Percentiles rank a stretch among this genome's conserved stretches.
phyloP scores from a whole-genome alignment of 2,888 invertebrate species.

The Drosophila rellima region DNA sequence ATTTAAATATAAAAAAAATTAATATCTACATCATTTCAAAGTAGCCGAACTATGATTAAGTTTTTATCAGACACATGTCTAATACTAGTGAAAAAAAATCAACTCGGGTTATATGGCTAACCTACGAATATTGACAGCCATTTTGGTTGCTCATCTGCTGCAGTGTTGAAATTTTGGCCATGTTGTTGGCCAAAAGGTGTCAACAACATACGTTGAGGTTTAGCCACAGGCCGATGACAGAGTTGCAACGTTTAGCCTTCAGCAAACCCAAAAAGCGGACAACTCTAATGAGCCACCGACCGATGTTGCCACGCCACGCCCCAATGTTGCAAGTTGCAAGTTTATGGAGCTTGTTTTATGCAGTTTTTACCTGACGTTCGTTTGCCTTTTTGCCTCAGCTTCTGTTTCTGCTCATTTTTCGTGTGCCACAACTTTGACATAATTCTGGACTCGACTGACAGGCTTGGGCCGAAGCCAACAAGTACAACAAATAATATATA shows the following conservation, averaged over 20 bases:
- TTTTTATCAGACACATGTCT: too few relatives aligned
- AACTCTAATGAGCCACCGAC: conserved; percentile 72
- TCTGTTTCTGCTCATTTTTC: conserved; percentile 50
- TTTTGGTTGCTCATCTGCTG: neutral
- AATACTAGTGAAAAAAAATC: too few relatives aligned
- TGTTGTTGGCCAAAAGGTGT: conserved; percentile 36
- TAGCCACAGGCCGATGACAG: conserved; percentile 59
- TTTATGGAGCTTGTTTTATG: conserved; percentile 74
- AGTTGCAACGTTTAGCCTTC: conserved; percentile 31
- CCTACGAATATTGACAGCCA: conserved; percentile 5
- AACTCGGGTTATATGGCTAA: too few relatives aligned
- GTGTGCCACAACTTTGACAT: conserved; percentile 77
- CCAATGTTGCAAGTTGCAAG: conserved; percentile 52
- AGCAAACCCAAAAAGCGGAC: conserved; percentile 50
- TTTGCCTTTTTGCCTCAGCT: neutral
- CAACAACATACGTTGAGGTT: conserved; percentile 41
- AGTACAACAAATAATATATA: conserved; percentile 34
- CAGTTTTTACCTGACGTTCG: conserved; percentile 59
- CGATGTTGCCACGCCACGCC: conserved; percentile 11
- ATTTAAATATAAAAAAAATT: too few relatives aligned
- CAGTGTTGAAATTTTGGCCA: neutral
- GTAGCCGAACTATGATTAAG: too few relatives aligned
- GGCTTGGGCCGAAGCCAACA: conserved; percentile 53
- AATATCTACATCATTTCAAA: too few relatives aligned
- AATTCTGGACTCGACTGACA: conserved; percentile 69